Evolutionary conservation across 1,140 invertebrate genomes (phyloP).

Genomic region (Theocolax elegans): DNA sequence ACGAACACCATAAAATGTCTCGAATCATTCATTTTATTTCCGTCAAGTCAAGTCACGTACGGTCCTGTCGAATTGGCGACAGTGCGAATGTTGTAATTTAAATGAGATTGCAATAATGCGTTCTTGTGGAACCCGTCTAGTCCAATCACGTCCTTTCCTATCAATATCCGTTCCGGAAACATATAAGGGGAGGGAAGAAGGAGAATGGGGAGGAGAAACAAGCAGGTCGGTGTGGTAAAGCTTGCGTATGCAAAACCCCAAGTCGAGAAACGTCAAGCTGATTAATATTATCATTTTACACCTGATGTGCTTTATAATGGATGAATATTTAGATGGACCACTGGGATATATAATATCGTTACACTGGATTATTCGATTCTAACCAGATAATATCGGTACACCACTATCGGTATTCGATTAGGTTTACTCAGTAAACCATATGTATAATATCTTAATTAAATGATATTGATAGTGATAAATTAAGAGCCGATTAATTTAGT

Average conservation of each 20-base stretch:
- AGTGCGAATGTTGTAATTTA: slow-evolving; percentile 52
- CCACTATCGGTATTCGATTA: too few relatives aligned
- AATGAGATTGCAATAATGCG: slow-evolving; percentile 54
- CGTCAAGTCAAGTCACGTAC: slow-evolving; percentile 54
- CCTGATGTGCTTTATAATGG: background rate
- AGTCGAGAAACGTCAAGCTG: background rate
- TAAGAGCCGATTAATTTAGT: too few relatives aligned
- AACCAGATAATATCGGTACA: background rate
- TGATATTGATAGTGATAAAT: too few relatives aligned
- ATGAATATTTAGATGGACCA: background rate
- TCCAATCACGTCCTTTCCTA: slow-evolving; percentile 51
- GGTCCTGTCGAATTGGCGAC: slow-evolving; percentile 48
- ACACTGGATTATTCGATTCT: too few relatives aligned
- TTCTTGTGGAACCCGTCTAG: slow-evolving; percentile 45
- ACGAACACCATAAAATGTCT: background rate
- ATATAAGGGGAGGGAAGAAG: background rate
- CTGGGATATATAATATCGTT: background rate
- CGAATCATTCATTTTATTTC: slow-evolving; percentile 6
- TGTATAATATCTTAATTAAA: too few relatives aligned
- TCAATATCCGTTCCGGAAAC: slow-evolving; percentile 46
- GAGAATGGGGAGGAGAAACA: background rate
- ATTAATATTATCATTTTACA: slow-evolving; percentile 1
- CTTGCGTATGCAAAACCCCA: too few relatives aligned
- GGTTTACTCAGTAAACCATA: too few relatives aligned
- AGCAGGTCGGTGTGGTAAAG: background rate